A percentile compares a stretch with the other conserved stretches of the same genome.
Evolutionary conservation across 37 sponge, comb jelly and placozoan species (phyloP).

Genomic region (Corticium candelabrum): DNA sequence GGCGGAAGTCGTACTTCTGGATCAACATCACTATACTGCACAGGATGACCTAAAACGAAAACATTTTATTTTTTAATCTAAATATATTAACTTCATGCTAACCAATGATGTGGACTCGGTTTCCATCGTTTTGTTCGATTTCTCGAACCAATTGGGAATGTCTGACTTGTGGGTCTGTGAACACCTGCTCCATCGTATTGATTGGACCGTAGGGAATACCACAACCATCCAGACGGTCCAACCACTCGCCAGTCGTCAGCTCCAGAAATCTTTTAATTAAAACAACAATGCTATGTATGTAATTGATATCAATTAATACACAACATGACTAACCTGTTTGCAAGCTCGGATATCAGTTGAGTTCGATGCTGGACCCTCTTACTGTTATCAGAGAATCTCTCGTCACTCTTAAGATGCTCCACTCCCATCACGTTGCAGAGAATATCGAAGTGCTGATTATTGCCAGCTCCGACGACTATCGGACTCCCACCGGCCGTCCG

Average conservation of each 20-base stretch:
- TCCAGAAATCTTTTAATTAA: conserved; percentile 34
- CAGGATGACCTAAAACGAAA: no score
- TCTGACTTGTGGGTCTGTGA: conserved; percentile 45
- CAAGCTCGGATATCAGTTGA: conserved; percentile 22
- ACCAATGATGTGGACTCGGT: not conserved
- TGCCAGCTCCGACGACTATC: conserved; percentile 57
- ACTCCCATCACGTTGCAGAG: conserved; percentile 36
- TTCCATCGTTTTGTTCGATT: not conserved
- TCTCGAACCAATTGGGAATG: not conserved
- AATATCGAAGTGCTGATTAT: conserved; percentile 42
- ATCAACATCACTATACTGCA: no score
- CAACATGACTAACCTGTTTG: conserved; percentile 23
- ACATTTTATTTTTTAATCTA: no score
- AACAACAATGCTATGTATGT: no score
- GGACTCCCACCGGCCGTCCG: conserved; percentile 28
- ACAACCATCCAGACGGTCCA: conserved; percentile 13
- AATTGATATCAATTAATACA: no score
- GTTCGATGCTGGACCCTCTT: conserved; percentile 46
- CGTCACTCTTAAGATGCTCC: conserved; percentile 23
- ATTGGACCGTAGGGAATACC: conserved; percentile 50
- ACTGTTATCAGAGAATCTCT: conserved; percentile 42
- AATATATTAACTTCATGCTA: no score
- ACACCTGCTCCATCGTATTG: conserved; percentile 37
- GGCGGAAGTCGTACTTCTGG: no score
- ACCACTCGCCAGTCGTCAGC: conserved; percentile 27